Conservation (phyloP, 2,797 vertebrate species). For the Sebastes taczanowskii region DNA sequence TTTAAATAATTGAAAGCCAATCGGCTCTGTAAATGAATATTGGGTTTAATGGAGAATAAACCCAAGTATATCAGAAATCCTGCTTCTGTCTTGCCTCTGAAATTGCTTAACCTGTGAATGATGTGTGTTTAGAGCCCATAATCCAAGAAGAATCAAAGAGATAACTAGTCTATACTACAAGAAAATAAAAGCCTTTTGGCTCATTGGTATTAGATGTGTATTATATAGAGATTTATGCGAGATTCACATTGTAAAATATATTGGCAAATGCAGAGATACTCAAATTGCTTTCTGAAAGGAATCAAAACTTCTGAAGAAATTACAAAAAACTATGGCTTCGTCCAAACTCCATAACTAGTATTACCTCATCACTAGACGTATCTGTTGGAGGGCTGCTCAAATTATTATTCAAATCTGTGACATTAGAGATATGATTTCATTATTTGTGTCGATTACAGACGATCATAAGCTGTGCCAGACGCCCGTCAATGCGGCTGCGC, state of each 20-base stretch:
- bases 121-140: constrained; percentile 39
- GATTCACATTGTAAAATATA: not conserved
- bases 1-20: constrained; percentile 60
- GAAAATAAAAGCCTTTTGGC: constrained; percentile 13
- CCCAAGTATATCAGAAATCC: constrained; percentile 33
- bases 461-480: not conserved
- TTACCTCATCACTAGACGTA: not conserved
- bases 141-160: constrained; percentile 33
- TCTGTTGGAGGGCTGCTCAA: not conserved
- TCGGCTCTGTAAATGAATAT: constrained; percentile 49
- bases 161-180: constrained; percentile 6
- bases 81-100: constrained; percentile 19
- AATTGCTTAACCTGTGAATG: constrained; percentile 38
- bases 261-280: not conserved
- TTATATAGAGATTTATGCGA: not conserved
- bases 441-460: not conserved
- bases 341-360: not conserved
- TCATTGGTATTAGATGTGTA: constrained; percentile 5
- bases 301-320: not conserved
- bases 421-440: not conserved
- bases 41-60: constrained; percentile 50
- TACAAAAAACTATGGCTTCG: no score
- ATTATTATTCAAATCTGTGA: not conserved
- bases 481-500: not conserved
- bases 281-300: not conserved